Percentiles rank a stretch among this genome's conserved stretches.
These are phyloP conservation scores for Lepeophtheirus salmonis DNA, from an alignment of 1,140 invertebrate species.

Conservation along the genomic window DNA sequence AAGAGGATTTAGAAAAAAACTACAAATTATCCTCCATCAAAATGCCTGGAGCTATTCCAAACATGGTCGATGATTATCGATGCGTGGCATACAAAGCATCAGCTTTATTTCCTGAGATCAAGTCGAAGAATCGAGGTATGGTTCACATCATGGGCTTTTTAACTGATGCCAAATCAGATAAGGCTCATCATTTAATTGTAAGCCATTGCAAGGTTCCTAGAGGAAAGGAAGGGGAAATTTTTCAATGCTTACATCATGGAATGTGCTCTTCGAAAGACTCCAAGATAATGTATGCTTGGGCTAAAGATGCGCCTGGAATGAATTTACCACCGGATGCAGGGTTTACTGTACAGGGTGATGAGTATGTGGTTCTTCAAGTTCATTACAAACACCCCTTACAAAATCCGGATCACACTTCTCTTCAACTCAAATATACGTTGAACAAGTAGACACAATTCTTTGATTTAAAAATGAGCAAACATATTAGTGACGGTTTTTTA, in stretches of 20 bases:
- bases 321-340: constrained; percentile 36
- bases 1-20: neutral
- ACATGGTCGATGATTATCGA: constrained; percentile 27
- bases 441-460: constrained; percentile 25
- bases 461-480: too few relatives aligned
- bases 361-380: constrained; percentile 36
- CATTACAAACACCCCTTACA: constrained; percentile 27
- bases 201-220: constrained; percentile 36
- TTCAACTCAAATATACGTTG: constrained; percentile 24
- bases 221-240: neutral
- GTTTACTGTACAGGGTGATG: constrained; percentile 34
- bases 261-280: constrained; percentile 24
- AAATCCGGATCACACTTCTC: constrained; percentile 25
- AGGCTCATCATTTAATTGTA: constrained; percentile 40
- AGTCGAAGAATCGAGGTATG: constrained; percentile 27
- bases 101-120: constrained; percentile 22
- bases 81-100: constrained; percentile 25
- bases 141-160: constrained; percentile 22
- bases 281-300: constrained; percentile 43
- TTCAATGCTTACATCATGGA: constrained; percentile 27
- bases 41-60: neutral
- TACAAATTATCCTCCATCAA: neutral
- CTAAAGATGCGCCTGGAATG: constrained; percentile 39
- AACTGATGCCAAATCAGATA: constrained; percentile 26
- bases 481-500: too few relatives aligned